phyloP scores from a whole-genome alignment of 1,140 invertebrate species.

The Leguminivora glycinivorella region DNA sequence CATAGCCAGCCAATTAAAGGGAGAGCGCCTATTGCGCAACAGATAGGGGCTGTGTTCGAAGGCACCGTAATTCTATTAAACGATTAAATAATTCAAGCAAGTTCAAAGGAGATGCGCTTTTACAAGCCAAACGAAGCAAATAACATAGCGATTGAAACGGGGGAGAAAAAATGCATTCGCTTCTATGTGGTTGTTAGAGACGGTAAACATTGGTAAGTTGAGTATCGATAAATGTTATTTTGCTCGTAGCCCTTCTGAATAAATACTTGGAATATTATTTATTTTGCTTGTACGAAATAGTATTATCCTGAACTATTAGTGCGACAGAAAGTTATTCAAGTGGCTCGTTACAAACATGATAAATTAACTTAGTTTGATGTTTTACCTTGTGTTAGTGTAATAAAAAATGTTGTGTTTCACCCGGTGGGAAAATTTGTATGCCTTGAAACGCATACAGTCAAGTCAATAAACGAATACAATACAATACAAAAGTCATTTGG shows the following conservation, averaged over 20 bases:
- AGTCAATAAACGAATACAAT: no score
- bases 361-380: no score
- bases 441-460: no score
- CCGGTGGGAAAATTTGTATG: no score
- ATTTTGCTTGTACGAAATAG: no score
- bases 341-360: no score
- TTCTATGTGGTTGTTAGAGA: constrained; percentile 44
- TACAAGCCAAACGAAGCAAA: constrained; percentile 72
- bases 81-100: constrained; percentile 75
- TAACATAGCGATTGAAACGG: constrained; percentile 55
- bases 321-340: no score
- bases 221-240: constrained; percentile 36
- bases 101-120: constrained; percentile 76
- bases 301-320: no score
- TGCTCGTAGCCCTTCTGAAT: not conserved
- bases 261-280: no score
- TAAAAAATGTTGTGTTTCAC: no score
- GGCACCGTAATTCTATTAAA: constrained; percentile 73
- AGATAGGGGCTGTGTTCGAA: constrained; percentile 57
- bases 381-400: no score
- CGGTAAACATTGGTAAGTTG: not conserved
- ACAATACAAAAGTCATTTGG: no score
- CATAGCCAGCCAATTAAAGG: constrained; percentile 56
- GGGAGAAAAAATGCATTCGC: constrained; percentile 59
- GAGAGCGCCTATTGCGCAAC: constrained; percentile 50